Evolutionary conservation across 2,797 vertebrate genomes (phyloP).

Genomic region (Tragelaphus oryx): DNA sequence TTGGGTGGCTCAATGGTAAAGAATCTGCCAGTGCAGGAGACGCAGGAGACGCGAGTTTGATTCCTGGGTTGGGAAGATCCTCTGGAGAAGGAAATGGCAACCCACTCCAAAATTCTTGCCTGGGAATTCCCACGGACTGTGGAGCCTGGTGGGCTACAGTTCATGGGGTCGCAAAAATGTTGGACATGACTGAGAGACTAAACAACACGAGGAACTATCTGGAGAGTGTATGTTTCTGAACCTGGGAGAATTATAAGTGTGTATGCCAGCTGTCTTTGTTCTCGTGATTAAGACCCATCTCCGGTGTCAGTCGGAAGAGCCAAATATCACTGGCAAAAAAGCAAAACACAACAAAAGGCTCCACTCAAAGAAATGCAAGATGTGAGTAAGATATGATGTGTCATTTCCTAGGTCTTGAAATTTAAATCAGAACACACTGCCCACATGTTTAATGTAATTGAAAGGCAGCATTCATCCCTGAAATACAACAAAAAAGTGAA

Average conservation of each 20-base stretch:
- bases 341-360: not conserved
- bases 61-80: not conserved
- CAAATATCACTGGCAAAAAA: not conserved
- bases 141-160: not conserved
- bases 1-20: not conserved
- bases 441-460: not conserved
- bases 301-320: not conserved
- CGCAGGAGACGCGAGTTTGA: not conserved
- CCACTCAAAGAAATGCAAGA: not conserved
- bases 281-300: not conserved
- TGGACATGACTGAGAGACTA: not conserved
- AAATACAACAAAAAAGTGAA: not conserved
- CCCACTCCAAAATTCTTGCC: not conserved
- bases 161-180: not conserved
- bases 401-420: not conserved
- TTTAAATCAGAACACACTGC: not conserved
- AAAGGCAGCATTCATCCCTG: not conserved
- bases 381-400: not conserved
- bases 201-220: not conserved
- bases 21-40: not conserved
- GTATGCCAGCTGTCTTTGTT: not conserved
- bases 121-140: not conserved
- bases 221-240: not conserved
- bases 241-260: not conserved
- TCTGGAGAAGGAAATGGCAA: not conserved